These are phyloP conservation scores for Euura saliciscinereae DNA, from an alignment of 1,140 invertebrate genomes.

Conservation along the genomic window DNA sequence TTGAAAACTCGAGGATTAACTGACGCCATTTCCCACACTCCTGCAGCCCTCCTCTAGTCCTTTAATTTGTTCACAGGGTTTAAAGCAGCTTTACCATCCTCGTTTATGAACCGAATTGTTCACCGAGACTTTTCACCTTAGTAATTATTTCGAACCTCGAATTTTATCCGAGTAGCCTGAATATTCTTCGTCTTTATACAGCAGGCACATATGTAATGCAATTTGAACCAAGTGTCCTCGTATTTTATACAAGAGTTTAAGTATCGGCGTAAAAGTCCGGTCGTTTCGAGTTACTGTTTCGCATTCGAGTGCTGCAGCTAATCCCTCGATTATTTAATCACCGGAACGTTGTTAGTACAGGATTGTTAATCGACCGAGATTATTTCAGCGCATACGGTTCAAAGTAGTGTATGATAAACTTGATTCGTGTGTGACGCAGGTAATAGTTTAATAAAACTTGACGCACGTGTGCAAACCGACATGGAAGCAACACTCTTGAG, in stretches of 20 bases:
- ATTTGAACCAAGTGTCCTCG: no score
- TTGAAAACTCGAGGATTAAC: constrained; percentile 2
- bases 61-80: background rate
- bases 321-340: background rate
- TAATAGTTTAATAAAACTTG: background rate
- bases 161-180: no score
- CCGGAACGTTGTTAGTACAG: background rate
- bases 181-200: no score
- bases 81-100: background rate
- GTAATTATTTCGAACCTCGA: no score
- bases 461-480: background rate
- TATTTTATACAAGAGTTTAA: no score
- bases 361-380: background rate
- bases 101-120: background rate
- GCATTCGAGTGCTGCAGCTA: no score
- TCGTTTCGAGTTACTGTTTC: background rate
- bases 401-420: no score
- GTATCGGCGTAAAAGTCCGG: background rate
- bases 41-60: background rate
- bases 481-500: background rate
- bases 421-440: background rate
- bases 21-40: background rate
- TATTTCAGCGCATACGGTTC: background rate
- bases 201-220: no score
- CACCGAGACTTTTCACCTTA: background rate